phyloP scores from a whole-genome alignment of 2,888 invertebrate genomes.

The Hemistola chrysoprasaria region DNA sequence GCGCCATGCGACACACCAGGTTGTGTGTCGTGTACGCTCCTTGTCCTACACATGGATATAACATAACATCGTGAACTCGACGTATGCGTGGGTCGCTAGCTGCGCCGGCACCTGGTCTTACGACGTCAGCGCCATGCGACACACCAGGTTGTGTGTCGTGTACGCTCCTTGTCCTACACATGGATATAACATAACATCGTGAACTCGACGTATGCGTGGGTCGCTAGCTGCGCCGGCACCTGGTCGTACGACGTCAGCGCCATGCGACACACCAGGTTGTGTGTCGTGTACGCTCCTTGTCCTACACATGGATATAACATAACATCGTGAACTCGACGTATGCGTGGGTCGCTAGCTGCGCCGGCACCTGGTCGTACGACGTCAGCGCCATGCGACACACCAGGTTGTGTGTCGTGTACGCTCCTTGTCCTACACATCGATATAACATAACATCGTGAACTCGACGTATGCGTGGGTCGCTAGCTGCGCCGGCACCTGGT shows the following conservation, averaged over 20 bases:
- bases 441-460: too few species aligned
- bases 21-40: conserved; percentile 99
- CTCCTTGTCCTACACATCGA: too few species aligned
- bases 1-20: conserved; percentile 95
- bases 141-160: conserved; percentile 97
- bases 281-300: conserved; percentile 97
- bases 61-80: not conserved
- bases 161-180: conserved; percentile 94
- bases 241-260: conserved; percentile 98
- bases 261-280: conserved; percentile 96
- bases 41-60: too few species aligned
- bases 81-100: conserved; percentile 65
- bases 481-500: too few species aligned
- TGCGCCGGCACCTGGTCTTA: conserved; percentile 99
- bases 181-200: too few species aligned
- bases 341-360: conserved; percentile 80
- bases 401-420: too few species aligned
- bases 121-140: conserved; percentile 96
- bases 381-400: too few species aligned
- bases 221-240: conserved; percentile 90
- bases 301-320: too few species aligned
- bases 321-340: not conserved
- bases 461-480: too few species aligned
- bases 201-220: not conserved
- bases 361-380: too few species aligned